Evolutionary conservation across 1,140 invertebrate species (phyloP).

Genomic region (Amyelois transitella): DNA sequence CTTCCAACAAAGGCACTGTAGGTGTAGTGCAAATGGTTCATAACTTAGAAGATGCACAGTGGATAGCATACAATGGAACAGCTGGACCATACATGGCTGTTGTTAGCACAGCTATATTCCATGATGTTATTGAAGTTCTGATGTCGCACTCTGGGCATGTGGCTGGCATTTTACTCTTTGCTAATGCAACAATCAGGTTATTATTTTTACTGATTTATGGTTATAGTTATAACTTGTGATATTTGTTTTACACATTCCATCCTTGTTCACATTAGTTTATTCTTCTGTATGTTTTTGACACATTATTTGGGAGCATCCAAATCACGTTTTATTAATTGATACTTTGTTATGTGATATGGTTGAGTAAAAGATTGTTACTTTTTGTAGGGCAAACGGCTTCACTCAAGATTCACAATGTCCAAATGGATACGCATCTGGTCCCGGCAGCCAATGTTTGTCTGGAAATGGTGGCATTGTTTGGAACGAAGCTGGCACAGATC

Average conservation of each 20-base stretch:
- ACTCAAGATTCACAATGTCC: slow-evolving; percentile 90
- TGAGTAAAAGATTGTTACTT: no score
- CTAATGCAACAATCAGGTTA: slow-evolving; percentile 61
- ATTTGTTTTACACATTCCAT: no score
- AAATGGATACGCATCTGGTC: slow-evolving; percentile 81
- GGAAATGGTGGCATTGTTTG: slow-evolving; percentile 74
- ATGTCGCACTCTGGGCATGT: slow-evolving; percentile 67
- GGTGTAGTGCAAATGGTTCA: slow-evolving; percentile 88
- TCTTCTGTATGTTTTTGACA: no score
- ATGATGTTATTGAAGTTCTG: slow-evolving; percentile 66
- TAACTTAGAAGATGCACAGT: slow-evolving; percentile 78
- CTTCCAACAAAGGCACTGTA: slow-evolving; percentile 80
- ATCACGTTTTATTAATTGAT: not conserved
- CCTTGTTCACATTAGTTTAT: no score
- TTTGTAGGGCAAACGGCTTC: slow-evolving; percentile 64
- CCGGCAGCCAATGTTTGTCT: slow-evolving; percentile 55
- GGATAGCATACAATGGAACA: slow-evolving; percentile 81
- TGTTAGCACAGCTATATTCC: slow-evolving; percentile 79
- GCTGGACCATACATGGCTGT: slow-evolving; percentile 83
- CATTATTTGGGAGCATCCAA: no score
- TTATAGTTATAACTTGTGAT: no score
- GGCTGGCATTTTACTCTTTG: slow-evolving; percentile 75
- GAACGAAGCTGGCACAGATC: slow-evolving; percentile 85
- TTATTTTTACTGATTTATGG: not conserved
- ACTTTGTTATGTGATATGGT: no score